phyloP scores from a whole-genome alignment of 2,888 invertebrate species.

The Pristionchus exspectatus region DNA sequence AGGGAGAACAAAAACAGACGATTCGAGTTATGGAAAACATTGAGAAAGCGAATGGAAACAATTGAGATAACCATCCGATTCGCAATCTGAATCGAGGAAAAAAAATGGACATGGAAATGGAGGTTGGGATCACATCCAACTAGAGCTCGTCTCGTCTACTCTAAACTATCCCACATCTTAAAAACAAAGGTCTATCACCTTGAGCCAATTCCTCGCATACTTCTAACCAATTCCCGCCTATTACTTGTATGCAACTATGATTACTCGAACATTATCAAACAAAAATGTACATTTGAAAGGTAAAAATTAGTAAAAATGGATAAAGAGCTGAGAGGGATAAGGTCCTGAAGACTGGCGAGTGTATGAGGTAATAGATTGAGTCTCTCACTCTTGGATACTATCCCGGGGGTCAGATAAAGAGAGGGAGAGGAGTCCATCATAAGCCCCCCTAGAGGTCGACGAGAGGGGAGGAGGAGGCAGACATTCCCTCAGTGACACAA shows the following conservation, averaged over 20 bases:
- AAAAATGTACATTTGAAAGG: background rate
- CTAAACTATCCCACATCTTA: background rate
- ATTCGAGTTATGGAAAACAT: constrained; percentile 46
- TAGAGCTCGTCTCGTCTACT: background rate
- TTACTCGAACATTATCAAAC: background rate
- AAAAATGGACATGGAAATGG: background rate
- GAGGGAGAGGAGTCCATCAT: background rate
- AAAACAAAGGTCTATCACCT: constrained; percentile 27
- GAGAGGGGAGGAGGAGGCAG: constrained; percentile 12
- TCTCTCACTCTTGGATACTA: constrained; percentile 35
- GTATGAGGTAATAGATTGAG: constrained; percentile 41
- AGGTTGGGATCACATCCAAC: background rate
- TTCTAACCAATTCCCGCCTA: background rate
- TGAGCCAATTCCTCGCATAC: constrained; percentile 39
- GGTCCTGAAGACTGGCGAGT: background rate
- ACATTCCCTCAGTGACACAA: constrained; percentile 42
- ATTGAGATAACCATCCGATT: background rate
- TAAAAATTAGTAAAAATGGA: background rate
- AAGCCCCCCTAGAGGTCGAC: constrained; percentile 4
- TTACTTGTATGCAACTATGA: background rate
- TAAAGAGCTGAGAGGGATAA: background rate
- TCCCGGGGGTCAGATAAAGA: constrained; percentile 41
- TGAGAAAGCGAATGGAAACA: constrained; percentile 24
- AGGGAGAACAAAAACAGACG: background rate
- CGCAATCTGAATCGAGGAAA: background rate